Conservation (phyloP, 2,113 vertebrate genomes). For the Triplophysa dalaica region DNA sequence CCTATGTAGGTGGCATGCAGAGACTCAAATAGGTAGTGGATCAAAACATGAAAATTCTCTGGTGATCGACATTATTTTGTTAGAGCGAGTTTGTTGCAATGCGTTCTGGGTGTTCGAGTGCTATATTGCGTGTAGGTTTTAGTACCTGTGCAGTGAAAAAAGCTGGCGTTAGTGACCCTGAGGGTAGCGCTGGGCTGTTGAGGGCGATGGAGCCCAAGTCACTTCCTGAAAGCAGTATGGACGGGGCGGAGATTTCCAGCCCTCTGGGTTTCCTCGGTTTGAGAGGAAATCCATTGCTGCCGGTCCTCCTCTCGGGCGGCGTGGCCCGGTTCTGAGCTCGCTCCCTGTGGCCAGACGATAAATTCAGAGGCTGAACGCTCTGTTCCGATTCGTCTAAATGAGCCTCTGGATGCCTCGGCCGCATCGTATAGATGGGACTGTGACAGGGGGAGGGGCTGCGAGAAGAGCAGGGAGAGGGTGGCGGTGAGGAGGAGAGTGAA, state of each 20-base stretch:
- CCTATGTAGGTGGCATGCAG: no score
- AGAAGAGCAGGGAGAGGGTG: slow-evolving; percentile 60
- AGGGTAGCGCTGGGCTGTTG: slow-evolving; percentile 87
- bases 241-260: slow-evolving; percentile 84
- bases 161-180: slow-evolving; percentile 86
- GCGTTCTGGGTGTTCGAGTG: neutral
- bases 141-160: slow-evolving; percentile 90
- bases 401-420: slow-evolving; percentile 75
- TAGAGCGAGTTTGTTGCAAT: no score
- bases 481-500: slow-evolving; percentile 78
- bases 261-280: slow-evolving; percentile 90
- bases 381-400: slow-evolving; percentile 77
- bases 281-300: slow-evolving; percentile 74
- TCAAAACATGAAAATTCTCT: no score
- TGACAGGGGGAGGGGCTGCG: slow-evolving; percentile 78
- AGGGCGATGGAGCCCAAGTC: slow-evolving; percentile 87
- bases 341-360: slow-evolving; percentile 83
- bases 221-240: slow-evolving; percentile 82
- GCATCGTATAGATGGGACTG: slow-evolving; percentile 71
- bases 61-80: no score
- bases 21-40: no score
- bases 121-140: neutral
- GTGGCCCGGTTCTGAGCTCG: slow-evolving; percentile 68
- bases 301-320: slow-evolving; percentile 55
- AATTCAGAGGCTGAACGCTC: slow-evolving; percentile 85